Evolutionary conservation across 2,797 vertebrate species (phyloP).

Genomic region (Lemur catta): DNA sequence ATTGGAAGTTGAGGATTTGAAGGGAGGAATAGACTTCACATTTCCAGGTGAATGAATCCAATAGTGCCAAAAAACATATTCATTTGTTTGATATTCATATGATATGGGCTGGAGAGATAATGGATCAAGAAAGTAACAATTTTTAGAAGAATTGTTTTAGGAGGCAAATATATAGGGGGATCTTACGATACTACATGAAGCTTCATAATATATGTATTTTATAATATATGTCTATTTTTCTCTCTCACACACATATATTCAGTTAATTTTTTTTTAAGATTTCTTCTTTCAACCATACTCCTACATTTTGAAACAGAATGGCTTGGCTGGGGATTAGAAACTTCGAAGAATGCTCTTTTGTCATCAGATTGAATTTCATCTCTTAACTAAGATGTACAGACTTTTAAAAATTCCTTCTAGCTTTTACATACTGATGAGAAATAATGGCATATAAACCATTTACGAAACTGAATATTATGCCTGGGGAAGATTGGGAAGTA

Average conservation of each 20-base stretch:
- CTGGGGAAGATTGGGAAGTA: not conserved
- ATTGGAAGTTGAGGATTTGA: not conserved
- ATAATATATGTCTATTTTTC: not conserved
- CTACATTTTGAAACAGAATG: not conserved
- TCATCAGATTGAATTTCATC: slow-evolving; percentile 33
- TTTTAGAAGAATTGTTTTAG: not conserved
- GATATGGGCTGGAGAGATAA: not conserved
- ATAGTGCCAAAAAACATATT: not conserved
- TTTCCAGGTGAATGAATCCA: slow-evolving; percentile 31
- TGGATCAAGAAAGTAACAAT: not conserved
- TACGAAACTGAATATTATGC: slow-evolving; percentile 42
- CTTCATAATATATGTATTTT: not conserved
- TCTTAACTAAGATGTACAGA: not conserved
- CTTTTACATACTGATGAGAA: slow-evolving; percentile 59
- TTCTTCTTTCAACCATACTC: not conserved
- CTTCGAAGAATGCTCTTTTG: slow-evolving; percentile 10
- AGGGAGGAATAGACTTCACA: not conserved
- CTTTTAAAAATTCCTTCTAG: slow-evolving; percentile 20
- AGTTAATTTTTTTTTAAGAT: not conserved
- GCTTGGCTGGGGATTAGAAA: slow-evolving; percentile 23
- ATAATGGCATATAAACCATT: slow-evolving; percentile 23
- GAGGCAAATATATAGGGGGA: not conserved
- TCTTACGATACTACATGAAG: not conserved
- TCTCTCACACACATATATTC: not conserved
- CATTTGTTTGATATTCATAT: not conserved